Evolutionary conservation across 1,140 invertebrate species (phyloP).

Genomic region (Laodelphax striatellus): DNA sequence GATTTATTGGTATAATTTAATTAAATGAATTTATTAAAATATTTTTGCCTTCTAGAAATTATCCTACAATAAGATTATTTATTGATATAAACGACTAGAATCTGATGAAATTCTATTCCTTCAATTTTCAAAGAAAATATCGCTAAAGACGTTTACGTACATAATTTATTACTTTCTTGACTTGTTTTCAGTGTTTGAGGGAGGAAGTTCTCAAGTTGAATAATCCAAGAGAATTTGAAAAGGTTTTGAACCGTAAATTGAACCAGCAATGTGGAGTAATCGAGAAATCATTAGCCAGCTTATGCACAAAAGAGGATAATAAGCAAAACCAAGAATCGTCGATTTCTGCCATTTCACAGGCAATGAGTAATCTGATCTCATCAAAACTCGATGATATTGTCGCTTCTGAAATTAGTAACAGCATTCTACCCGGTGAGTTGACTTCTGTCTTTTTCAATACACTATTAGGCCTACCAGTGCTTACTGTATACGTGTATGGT

Average conservation of each 20-base stretch:
- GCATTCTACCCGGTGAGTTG: constrained; percentile 10
- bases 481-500: no score
- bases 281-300: not conserved
- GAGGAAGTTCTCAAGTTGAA: constrained; percentile 7
- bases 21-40: no score
- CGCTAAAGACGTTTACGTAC: no score
- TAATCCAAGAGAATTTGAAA: constrained; percentile 7
- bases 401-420: constrained; percentile 13
- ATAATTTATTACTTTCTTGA: no score
- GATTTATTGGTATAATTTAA: no score
- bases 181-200: not conserved
- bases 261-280: constrained; percentile 5
- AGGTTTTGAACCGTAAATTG: not conserved
- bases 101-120: no score
- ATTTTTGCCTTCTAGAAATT: no score
- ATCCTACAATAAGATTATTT: no score
- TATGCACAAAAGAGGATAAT: constrained; percentile 4
- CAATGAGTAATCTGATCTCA: constrained; percentile 25
- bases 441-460: not conserved
- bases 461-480: no score
- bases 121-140: no score
- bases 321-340: constrained; percentile 20
- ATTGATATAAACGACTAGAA: no score
- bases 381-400: constrained; percentile 27
- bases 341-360: constrained; percentile 25